Conservation (phyloP, 2,888 invertebrate genomes). For the Spodoptera picta region DNA sequence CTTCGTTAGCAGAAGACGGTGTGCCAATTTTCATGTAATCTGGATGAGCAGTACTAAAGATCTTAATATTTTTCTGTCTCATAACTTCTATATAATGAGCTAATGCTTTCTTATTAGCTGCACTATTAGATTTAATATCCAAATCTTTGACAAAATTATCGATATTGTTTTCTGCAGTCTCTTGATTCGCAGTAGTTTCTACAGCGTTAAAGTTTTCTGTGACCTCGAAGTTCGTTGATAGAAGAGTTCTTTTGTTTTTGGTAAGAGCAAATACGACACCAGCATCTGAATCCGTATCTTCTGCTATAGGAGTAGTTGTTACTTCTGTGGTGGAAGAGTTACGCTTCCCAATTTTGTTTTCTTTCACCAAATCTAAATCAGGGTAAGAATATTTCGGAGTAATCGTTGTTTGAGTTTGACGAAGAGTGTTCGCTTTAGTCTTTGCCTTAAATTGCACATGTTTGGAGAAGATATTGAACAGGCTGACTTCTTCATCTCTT, state of each 20-base stretch:
- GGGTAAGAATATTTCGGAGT: not conserved
- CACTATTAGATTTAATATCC: not conserved
- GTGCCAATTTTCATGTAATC: too few species aligned
- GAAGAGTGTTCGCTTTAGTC: not conserved
- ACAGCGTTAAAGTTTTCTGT: not conserved
- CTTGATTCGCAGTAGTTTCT: not conserved
- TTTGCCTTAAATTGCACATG: constrained; percentile 56
- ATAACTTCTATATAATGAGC: constrained; percentile 15
- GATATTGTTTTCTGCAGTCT: not conserved
- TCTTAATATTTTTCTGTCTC: constrained; percentile 22
- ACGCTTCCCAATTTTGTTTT: not conserved
- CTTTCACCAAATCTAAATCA: not conserved
- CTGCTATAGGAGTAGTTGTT: not conserved
- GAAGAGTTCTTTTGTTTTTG: constrained; percentile 47
- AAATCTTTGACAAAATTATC: constrained; percentile 22
- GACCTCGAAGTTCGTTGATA: constrained; percentile 33
- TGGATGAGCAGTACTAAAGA: constrained; percentile 23
- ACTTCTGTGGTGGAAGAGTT: not conserved
- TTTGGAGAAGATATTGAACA: constrained; percentile 53
- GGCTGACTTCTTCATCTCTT: constrained; percentile 45
- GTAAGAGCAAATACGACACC: not conserved
- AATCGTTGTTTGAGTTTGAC: not conserved
- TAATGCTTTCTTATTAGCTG: not conserved
- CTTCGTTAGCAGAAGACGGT: not conserved
- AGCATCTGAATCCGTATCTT: not conserved